Percentiles rank a stretch among this genome's conserved stretches.
Evolutionary conservation across 37 sponge, comb jelly and placozoan genomes (phyloP).

Genomic region (Oopsacas minuta): DNA sequence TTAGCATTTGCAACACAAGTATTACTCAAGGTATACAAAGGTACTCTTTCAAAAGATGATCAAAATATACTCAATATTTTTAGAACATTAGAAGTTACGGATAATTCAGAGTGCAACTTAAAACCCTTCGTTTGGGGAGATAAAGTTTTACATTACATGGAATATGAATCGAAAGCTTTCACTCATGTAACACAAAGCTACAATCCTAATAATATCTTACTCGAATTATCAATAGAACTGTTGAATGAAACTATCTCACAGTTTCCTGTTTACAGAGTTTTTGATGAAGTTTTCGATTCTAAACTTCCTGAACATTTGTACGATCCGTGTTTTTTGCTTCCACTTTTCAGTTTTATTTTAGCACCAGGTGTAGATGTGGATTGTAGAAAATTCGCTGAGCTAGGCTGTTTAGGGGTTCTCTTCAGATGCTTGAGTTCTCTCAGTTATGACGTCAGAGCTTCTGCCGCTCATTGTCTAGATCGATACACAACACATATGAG

Average conservation of each 20-base stretch:
- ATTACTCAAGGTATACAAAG: not conserved
- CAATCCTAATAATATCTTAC: not conserved
- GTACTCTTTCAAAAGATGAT: not conserved
- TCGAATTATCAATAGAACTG: not conserved
- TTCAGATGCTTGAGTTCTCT: slow-evolving; percentile 33
- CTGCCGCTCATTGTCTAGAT: slow-evolving; percentile 36
- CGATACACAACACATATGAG: slow-evolving; percentile 38
- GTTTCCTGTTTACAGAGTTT: not conserved
- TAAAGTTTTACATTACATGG: not conserved
- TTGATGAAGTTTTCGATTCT: not conserved
- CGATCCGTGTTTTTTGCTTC: slow-evolving; percentile 60
- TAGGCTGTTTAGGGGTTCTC: slow-evolving; percentile 50
- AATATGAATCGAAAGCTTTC: not conserved
- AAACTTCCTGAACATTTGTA: slow-evolving; percentile 16
- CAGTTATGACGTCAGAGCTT: slow-evolving; percentile 28
- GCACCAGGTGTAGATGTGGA: slow-evolving; percentile 43
- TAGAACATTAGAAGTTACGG: not conserved
- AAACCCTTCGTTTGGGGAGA: slow-evolving; percentile 5
- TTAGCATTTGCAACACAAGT: not conserved
- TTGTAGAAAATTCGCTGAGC: slow-evolving; percentile 43
- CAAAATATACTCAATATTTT: not conserved
- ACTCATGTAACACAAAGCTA: not conserved
- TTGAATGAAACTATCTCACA: not conserved
- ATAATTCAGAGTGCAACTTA: not conserved
- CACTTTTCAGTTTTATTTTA: slow-evolving; percentile 40